Percentiles rank a stretch among this genome's conserved stretches.
These are phyloP conservation scores for Eurosta solidaginis DNA, from an alignment of 1,140 invertebrate species.

Conservation along the genomic window DNA sequence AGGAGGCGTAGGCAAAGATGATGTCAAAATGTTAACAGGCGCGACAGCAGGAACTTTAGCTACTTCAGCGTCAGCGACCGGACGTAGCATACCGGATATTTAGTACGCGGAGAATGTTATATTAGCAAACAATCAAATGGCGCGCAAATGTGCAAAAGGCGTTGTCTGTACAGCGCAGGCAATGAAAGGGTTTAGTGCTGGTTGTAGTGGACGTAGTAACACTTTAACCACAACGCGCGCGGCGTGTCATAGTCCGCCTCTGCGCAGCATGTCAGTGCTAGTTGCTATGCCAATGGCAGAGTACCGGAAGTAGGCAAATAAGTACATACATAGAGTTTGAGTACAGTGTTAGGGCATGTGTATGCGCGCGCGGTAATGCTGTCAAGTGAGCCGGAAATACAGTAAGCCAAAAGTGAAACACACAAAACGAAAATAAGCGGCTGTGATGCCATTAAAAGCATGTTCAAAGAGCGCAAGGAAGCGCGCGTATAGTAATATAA, in stretches of 20 bases:
- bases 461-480: neutral
- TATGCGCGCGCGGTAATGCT: too few species aligned
- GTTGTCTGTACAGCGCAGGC: neutral
- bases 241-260: slow-evolving; percentile 52
- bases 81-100: slow-evolving; percentile 55
- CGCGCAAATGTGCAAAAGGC: slow-evolving; percentile 40
- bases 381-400: neutral
- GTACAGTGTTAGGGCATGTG: neutral
- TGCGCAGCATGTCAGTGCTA: slow-evolving; percentile 29
- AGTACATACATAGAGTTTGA: neutral
- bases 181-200: neutral
- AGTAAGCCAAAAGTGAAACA: neutral
- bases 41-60: neutral
- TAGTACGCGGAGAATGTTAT: slow-evolving; percentile 60
- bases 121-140: slow-evolving; percentile 51
- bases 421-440: neutral
- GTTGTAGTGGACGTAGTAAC: slow-evolving; percentile 37
- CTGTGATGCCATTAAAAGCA: neutral
- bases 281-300: slow-evolving; percentile 35
- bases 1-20: neutral
- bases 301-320: slow-evolving; percentile 33
- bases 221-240: slow-evolving; percentile 41
- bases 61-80: slow-evolving; percentile 30
- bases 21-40: neutral
- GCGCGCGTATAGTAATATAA: neutral